Base-by-base conservation (phyloP, 2,797 vertebrate genomes). In the Pseudocheirus occidentalis region DNA sequence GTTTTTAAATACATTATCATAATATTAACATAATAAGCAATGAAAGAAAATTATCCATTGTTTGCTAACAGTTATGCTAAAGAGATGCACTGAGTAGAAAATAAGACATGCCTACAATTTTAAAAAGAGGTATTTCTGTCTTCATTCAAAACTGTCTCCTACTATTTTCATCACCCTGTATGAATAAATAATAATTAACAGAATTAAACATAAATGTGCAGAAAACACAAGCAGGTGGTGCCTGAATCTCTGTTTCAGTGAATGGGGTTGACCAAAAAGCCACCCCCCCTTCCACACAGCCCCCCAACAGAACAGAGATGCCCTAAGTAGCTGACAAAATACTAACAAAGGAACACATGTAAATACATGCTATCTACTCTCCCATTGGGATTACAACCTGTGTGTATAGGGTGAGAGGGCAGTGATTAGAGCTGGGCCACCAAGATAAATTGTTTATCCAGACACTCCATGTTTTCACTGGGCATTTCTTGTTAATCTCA, bases 311-410 rank as follows among this genome's bases (percentile, higher is more conserved):
- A 98, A 98, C 97, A 98, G 98, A 97, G 97, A 97, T 98, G 98
- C 97, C 97, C 98, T 98, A 98, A 98, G 97, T 98, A 98, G 98
- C 98, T 98, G 98, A 99, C 98, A 98, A 98, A 99, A 99, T 98
- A 98, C 99, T 99, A 99, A 99, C 98, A 99, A 99, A 99, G 98
- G 98, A 99, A 99, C 99, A 99, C 99, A 99, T 99, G 99, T 99
- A 99, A 99, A 99, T 99, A 99, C 99, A 99, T 98, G 98, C 99
- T 98, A 99, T 98, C 98, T 98, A 99, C 98, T 98, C 98, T 99
- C 99, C 99, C 99, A 97, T 97, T 97, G 99, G 99, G 99, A 99
- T 98, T 98, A 98, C 98, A 98, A 99, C 99, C 99, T 99, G 99
- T 99, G 99, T 99, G 99, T 99, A 98, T 98, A 98, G 98, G 99